Base-by-base conservation (phyloP, 2,888 invertebrate genomes). In the Drosophila mayaguana region DNA sequence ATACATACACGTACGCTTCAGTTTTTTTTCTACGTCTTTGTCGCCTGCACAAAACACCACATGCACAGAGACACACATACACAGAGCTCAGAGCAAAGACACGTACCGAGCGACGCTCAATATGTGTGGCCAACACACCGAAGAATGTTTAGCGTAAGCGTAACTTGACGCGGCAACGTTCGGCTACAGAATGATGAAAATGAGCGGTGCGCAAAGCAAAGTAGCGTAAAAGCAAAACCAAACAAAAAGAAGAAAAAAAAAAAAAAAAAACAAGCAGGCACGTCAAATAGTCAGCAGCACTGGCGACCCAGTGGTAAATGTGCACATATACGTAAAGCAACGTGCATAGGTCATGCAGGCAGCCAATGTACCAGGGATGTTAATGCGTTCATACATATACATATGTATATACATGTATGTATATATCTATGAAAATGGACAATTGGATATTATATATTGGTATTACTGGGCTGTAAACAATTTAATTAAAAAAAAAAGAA, bases 161-260 rank as follows among this genome's bases (percentile, higher is more conserved):
- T 73, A 81, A 80, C 80, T 69, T 77, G 63, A 80, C 80, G 81
- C 83, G 78, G 70, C 81, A 80, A 83, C 83, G 80, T 71, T 80
- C 83, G 68, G 77, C 83, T 77, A 83, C 83, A 80, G 80, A 80
- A 80, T 80, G 80, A 80, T 70, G 76, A 75, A 80, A 75, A 80
- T 50, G 80, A 80, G 59, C 81, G 75, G 66, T 68, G 78, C 70
- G 72, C 63, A 71, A 81, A 69, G 72, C 79, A 68, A 78, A 68
- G 78, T 78, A 79, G 67, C 63, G 76, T 62, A 73, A 71, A 75
- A 75, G 64, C 65, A 78, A 67, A 80, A 60, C 45, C 71, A 80
- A 76, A 80, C 65, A 78, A 62, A 57, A 76, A 50, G 56, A 59
- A 63, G 54, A 48, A 60, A 42, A 12, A 25, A 45, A 65, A 43